phyloP scores from a whole-genome alignment of 2,797 vertebrate species.

The Rhincodon typus region DNA sequence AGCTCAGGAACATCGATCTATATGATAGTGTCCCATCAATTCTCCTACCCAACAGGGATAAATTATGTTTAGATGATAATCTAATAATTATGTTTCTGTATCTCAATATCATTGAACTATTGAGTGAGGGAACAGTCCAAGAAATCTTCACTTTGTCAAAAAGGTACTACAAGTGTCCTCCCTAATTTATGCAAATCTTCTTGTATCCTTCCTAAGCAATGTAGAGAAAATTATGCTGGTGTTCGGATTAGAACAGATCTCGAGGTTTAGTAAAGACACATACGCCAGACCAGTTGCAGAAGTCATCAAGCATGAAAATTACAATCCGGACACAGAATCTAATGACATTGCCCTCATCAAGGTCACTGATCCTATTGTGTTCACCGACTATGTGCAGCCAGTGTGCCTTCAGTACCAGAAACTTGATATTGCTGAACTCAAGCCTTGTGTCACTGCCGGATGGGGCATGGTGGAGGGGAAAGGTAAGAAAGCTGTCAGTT shows the following conservation, averaged over 20 bases:
- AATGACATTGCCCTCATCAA: constrained; percentile 35
- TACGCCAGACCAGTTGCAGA: constrained; percentile 29
- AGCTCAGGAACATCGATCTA: background rate
- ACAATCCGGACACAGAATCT: constrained; percentile 34
- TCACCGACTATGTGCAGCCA: constrained; percentile 26
- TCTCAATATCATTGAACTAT: background rate
- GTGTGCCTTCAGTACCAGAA: constrained; percentile 29
- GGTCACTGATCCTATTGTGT: constrained; percentile 7
- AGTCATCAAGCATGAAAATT: constrained; percentile 30
- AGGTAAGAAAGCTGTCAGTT: background rate
- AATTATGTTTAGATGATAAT: background rate
- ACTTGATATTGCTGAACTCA: constrained; percentile 33
- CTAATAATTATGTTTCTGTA: background rate
- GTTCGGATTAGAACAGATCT: constrained; percentile 30
- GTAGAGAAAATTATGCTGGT: constrained; percentile 34
- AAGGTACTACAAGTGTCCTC: background rate
- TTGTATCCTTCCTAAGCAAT: constrained; percentile 23
- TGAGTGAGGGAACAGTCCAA: background rate
- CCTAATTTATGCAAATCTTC: background rate
- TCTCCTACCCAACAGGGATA: background rate
- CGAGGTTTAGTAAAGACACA: constrained; percentile 13
- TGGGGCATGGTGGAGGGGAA: constrained; percentile 27
- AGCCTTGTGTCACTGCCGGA: constrained; percentile 28
- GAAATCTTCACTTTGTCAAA: background rate
- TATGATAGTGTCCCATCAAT: background rate